Evolutionary conservation across 2,888 invertebrate genomes (phyloP).

Genomic region (Sarcophaga rosellei): DNA sequence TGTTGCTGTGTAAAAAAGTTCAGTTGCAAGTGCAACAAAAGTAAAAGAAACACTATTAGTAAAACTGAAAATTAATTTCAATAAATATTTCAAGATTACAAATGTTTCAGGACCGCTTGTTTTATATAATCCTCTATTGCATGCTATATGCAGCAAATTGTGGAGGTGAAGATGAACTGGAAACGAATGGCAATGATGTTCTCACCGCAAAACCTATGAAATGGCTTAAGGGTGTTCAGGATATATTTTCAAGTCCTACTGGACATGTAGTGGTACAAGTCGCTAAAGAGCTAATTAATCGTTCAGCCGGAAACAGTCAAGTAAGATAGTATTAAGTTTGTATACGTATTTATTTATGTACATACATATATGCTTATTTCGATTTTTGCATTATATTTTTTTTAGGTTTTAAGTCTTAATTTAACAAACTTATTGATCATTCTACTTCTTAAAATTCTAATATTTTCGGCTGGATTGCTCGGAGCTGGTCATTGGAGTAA

Average conservation of each 20-base stretch:
- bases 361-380: background rate
- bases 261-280: constrained; percentile 81
- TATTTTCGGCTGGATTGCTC: constrained; percentile 90
- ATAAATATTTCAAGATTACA: constrained; percentile 33
- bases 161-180: constrained; percentile 17
- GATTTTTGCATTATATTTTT: constrained; percentile 20
- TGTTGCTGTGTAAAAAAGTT: constrained; percentile 63
- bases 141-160: constrained; percentile 12
- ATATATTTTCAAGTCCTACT: constrained; percentile 78
- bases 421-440: constrained; percentile 90
- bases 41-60: background rate
- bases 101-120: constrained; percentile 23
- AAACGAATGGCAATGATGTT: constrained; percentile 64
- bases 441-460: constrained; percentile 90
- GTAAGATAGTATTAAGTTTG: constrained; percentile 75
- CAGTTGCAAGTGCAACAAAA: constrained; percentile 71
- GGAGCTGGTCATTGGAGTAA: constrained; percentile 87
- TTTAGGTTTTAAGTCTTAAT: constrained; percentile 86
- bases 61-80: constrained; percentile 28
- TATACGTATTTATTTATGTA: too few relatives aligned
- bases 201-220: constrained; percentile 68
- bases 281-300: constrained; percentile 86
- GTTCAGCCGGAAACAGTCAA: constrained; percentile 88
- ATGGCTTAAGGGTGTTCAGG: constrained; percentile 78
- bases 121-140: constrained; percentile 30